Conservation (phyloP, 1,140 invertebrate species). For the Lepidostoma basale region DNA sequence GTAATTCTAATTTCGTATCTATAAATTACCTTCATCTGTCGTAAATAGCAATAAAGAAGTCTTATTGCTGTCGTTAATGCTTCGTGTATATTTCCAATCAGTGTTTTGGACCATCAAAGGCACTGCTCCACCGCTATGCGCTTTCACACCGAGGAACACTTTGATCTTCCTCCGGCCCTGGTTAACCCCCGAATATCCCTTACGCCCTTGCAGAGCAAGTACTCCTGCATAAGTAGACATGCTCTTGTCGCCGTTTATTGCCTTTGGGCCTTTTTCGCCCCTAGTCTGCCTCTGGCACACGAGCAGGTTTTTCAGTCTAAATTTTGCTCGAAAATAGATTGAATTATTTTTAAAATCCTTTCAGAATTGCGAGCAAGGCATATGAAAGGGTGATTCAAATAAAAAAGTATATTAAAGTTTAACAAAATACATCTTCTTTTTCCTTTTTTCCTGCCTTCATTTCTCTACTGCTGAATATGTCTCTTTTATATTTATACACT, state of each 20-base stretch:
- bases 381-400: no score
- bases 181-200: neutral
- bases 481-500: no score
- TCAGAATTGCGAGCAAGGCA: no score
- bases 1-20: neutral
- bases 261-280: constrained; percentile 3
- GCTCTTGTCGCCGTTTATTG: neutral
- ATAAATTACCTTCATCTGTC: neutral
- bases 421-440: no score
- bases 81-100: constrained; percentile 5
- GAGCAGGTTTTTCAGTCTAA: no score
- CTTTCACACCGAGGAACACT: constrained; percentile 18
- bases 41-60: neutral
- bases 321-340: no score
- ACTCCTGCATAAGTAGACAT: neutral
- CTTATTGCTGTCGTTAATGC: neutral
- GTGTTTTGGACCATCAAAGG: constrained; percentile 5
- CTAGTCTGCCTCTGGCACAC: neutral
- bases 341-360: no score
- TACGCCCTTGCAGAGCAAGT: neutral
- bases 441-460: no score
- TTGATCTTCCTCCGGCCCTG: constrained; percentile 11
- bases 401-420: no score
- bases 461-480: no score
- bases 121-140: neutral